phyloP scores from a whole-genome alignment of 1,140 invertebrate species.

The Drosophila chauvacae region DNA sequence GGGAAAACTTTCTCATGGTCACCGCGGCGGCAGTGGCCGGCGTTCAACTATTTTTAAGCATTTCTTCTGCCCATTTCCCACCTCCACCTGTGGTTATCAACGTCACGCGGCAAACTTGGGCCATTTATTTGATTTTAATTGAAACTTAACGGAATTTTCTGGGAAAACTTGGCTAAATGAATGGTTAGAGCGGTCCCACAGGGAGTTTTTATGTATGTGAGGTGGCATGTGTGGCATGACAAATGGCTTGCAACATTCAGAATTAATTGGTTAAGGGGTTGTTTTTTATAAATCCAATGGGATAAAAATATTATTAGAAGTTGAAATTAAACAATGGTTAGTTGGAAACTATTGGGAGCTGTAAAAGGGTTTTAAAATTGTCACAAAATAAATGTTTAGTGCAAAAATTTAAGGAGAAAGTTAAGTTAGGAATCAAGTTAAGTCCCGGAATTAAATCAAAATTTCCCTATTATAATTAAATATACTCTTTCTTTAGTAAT shows the following conservation, averaged over 20 bases:
- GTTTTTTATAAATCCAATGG: background rate
- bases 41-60: constrained; percentile 45
- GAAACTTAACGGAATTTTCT: constrained; percentile 18
- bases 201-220: background rate
- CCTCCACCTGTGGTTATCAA: constrained; percentile 19
- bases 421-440: background rate
- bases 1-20: constrained; percentile 48
- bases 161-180: constrained; percentile 8
- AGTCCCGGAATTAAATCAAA: no score
- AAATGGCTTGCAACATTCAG: constrained; percentile 11
- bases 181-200: background rate
- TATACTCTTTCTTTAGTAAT: background rate
- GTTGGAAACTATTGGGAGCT: background rate
- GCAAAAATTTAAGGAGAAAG: background rate
- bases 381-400: background rate
- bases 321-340: background rate
- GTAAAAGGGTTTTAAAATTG: background rate
- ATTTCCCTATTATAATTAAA: background rate
- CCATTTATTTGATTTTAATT: constrained; percentile 53
- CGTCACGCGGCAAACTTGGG: constrained; percentile 38
- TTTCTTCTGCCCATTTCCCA: background rate
- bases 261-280: constrained; percentile 8
- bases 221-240: constrained; percentile 20
- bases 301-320: background rate
- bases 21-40: constrained; percentile 7